A percentile compares a stretch with the other conserved stretches of the same genome.
phyloP scores from a whole-genome alignment of 2,797 vertebrate genomes.

The Pantherophis alleghaniensis region DNA sequence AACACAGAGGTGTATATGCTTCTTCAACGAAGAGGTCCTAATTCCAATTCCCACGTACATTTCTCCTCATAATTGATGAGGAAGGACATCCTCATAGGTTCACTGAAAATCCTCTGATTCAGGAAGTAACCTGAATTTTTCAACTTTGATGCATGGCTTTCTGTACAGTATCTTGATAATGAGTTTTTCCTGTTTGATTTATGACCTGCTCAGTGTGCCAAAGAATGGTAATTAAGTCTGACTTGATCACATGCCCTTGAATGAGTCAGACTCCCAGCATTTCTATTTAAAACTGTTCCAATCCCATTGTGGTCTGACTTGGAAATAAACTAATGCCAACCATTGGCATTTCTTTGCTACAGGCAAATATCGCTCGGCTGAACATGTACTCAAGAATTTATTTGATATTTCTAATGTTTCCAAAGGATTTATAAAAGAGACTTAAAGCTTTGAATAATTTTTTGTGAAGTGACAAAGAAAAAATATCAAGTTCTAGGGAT shows the following conservation, averaged over 20 bases:
- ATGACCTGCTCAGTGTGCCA: constrained; percentile 14
- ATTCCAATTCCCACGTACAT: neutral
- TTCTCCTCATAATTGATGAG: constrained; percentile 50
- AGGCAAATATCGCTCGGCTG: fast-evolving
- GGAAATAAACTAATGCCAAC: constrained; percentile 17
- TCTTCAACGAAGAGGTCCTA: constrained; percentile 23
- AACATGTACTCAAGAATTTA: constrained; percentile 4
- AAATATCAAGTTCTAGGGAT: neutral
- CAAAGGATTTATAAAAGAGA: neutral
- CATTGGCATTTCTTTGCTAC: constrained; percentile 13
- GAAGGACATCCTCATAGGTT: constrained; percentile 51
- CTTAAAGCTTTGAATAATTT: neutral
- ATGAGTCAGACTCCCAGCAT: constrained; percentile 8
- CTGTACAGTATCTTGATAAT: constrained; percentile 36
- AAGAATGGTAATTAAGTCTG: constrained; percentile 41
- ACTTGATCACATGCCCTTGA: constrained; percentile 16
- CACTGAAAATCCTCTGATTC: constrained; percentile 37
- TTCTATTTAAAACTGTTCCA: constrained; percentile 24
- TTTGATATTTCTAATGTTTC: neutral
- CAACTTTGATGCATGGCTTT: constrained; percentile 2
- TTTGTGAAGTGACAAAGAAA: neutral
- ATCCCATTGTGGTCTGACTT: neutral
- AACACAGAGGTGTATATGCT: neutral
- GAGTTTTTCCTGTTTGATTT: constrained; percentile 43
- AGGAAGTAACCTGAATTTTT: constrained; percentile 41